These are phyloP conservation scores for Epizoanthus rinbou DNA, from an alignment of 92 coral and sea anemone species.

Conservation along the genomic window DNA sequence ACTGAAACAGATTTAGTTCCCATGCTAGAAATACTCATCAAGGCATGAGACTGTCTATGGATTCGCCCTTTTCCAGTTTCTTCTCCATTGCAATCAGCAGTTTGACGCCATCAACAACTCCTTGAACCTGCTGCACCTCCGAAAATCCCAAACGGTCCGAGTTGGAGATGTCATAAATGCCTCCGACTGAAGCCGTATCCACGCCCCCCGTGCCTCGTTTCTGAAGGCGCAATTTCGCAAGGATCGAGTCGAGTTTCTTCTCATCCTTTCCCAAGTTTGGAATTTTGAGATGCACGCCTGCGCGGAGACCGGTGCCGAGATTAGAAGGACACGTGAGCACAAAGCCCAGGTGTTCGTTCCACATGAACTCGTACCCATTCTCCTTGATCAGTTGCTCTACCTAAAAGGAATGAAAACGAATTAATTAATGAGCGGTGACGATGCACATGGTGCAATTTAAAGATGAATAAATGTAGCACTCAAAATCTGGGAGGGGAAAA, in stretches of 20 bases:
- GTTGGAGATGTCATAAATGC: constrained; percentile 89
- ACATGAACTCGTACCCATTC: constrained; percentile 86
- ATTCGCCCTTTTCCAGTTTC: constrained; percentile 73
- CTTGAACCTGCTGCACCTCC: constrained; percentile 88
- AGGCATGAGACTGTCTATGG: constrained; percentile 85
- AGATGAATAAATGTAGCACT: too few relatives aligned
- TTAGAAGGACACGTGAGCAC: constrained; percentile 97
- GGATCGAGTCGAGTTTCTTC: constrained; percentile 67
- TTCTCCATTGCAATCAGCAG: constrained; percentile 89
- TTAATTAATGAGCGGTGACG: too few relatives aligned
- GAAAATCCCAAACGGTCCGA: constrained; percentile 89
- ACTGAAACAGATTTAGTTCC: not conserved
- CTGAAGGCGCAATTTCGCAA: constrained; percentile 80
- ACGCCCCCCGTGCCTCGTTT: constrained; percentile 97
- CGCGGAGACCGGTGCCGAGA: constrained; percentile 98
- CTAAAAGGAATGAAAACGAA: constrained; percentile 41
- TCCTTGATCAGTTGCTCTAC: constrained; percentile 87
- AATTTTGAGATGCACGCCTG: constrained; percentile 93
- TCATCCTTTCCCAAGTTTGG: constrained; percentile 85
- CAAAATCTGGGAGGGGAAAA: too few relatives aligned
- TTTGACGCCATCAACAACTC: constrained; percentile 84
- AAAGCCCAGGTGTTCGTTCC: constrained; percentile 98
- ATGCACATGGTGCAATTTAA: too few relatives aligned
- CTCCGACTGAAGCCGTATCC: constrained; percentile 94
- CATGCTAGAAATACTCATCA: constrained; percentile 43